These are phyloP conservation scores for Drosophila parthenogenetica DNA, from an alignment of 2,888 invertebrate species.

Conservation along the genomic window DNA sequence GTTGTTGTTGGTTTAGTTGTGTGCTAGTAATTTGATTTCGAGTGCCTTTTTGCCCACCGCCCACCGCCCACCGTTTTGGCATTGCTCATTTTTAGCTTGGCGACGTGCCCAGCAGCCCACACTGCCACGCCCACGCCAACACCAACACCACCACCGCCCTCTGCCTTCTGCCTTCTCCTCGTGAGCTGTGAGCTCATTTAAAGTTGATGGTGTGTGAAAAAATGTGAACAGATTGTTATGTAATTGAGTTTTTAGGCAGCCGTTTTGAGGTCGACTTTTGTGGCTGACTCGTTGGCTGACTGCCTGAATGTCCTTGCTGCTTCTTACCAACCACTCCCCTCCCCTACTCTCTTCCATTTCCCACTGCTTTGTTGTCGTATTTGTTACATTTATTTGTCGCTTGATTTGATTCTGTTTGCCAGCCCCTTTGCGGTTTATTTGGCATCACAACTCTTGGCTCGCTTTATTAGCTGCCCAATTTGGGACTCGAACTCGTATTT, in stretches of 20 bases:
- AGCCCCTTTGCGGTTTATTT: conserved; percentile 53
- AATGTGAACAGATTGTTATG: conserved; percentile 85
- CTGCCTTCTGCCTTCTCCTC: background rate
- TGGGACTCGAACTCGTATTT: conserved; percentile 54
- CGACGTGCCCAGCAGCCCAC: conserved; percentile 59
- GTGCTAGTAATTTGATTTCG: conserved; percentile 75
- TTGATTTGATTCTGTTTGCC: conserved; percentile 69
- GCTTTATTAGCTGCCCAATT: conserved; percentile 66
- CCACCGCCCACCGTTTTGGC: conserved; percentile 70
- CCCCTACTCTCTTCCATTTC: background rate
- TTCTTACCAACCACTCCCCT: background rate
- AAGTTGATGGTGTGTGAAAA: conserved; percentile 84
- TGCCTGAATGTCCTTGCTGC: conserved; percentile 33
- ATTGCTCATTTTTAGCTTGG: conserved; percentile 62
- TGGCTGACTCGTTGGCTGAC: conserved; percentile 57
- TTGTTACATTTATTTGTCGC: conserved; percentile 79
- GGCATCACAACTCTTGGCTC: conserved; percentile 42
- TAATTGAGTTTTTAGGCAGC: conserved; percentile 84
- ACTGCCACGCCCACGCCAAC: conserved; percentile 6
- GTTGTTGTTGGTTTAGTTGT: conserved; percentile 46
- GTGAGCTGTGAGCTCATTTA: conserved; percentile 72
- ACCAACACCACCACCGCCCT: background rate
- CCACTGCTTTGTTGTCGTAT: conserved; percentile 59
- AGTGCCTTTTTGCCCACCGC: conserved; percentile 64
- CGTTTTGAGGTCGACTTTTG: conserved; percentile 80